Base-by-base conservation (phyloP, 2,888 invertebrate species). In the Melanargia galathea region DNA sequence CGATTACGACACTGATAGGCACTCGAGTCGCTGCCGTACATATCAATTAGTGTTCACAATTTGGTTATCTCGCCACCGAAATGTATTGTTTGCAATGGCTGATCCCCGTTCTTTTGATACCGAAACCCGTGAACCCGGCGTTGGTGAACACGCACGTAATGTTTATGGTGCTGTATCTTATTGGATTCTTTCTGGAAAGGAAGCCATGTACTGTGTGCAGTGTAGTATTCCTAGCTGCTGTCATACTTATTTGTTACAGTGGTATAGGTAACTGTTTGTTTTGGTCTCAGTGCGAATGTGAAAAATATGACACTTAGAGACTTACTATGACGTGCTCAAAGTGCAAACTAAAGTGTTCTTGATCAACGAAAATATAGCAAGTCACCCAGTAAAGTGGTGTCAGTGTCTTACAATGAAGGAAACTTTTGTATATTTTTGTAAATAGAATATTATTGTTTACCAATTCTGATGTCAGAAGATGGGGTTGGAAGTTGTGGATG, bases 21-120 rank as follows among this genome's bases (percentile, higher is more conserved):
- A 60, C 65, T 66, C 38, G 60, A 62, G 62, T 60, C 24, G 57
- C 48, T 64, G 56, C 45, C 62, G 48, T 38, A 54, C 49, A 56
- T 30, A 60, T 56, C 26, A 62, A 61, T 52, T 64, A 62, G 51
- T 60, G 51, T 35, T 10, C 30, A 38, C 11, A 56, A 55, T 33
- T 46, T 18, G 13, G 38, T 54, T 35, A 33, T 33, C 48, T 38
- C 26, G 57, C 18, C 45, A 65, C 72, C 84, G 82, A 80, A 72
- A 98, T 98, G 98, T 98, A 98, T 93, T 98, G 98, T 92, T 94
- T 98, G 79, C 98, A 98, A 93, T 98, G 98, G 96, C 93, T 99
- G 79, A 96, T 99, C 77, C 99, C 99, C 64, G 98, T 99, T 75
- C 93, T 99, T 70, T 93, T 99, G 71, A 98, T 99, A 86, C 99